phyloP scores from a whole-genome alignment of 2,888 invertebrate species.

The Plebejus argus region DNA sequence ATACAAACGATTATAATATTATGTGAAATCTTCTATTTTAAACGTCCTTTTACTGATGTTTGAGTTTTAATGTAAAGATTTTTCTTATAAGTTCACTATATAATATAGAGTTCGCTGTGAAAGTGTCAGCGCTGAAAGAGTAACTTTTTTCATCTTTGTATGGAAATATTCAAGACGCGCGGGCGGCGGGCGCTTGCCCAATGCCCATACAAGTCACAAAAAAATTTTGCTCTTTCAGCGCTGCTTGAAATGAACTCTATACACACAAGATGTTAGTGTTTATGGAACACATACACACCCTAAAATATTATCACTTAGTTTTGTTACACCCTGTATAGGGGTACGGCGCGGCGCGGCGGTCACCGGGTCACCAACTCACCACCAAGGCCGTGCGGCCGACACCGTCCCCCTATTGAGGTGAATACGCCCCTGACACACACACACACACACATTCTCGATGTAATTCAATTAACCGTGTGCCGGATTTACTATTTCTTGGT shows the following conservation, averaged over 20 bases:
- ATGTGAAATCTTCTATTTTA: neutral
- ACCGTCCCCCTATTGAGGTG: neutral
- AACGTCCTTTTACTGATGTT: neutral
- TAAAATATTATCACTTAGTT: too few species aligned
- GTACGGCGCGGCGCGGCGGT: neutral
- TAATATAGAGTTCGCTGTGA: too few species aligned
- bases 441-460: neutral
- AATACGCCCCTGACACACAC: conserved; percentile 2
- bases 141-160: too few species aligned
- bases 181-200: too few species aligned
- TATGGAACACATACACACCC: too few species aligned
- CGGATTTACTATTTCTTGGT: neutral
- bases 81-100: too few species aligned
- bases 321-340: neutral
- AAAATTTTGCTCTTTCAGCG: too few species aligned
- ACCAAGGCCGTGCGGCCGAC: neutral
- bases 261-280: too few species aligned
- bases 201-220: too few species aligned
- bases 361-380: neutral
- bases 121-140: too few species aligned
- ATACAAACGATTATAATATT: neutral
- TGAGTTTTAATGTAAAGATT: neutral
- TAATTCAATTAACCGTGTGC: neutral
- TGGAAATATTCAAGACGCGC: too few species aligned
- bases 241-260: too few species aligned